These are phyloP conservation scores for Tetragonula carbonaria DNA, from an alignment of 2,888 invertebrate species.

Conservation along the genomic window DNA sequence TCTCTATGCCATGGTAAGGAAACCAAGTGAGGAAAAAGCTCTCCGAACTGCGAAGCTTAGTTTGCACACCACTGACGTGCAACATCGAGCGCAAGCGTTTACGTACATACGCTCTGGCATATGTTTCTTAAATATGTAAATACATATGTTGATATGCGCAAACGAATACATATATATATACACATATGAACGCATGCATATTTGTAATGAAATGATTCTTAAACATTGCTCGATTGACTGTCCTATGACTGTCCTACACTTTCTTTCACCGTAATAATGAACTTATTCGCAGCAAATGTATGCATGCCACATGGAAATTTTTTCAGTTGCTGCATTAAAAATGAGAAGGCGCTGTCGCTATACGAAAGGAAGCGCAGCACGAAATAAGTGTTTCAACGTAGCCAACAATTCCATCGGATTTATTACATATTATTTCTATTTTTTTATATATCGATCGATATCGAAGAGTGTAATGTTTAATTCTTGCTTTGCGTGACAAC, in stretches of 20 bases:
- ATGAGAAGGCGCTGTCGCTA: not conserved
- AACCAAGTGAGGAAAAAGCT: not conserved
- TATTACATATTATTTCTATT: conserved; percentile 19
- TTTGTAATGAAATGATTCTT: conserved; percentile 5
- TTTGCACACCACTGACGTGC: conserved; percentile 1
- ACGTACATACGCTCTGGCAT: conserved; percentile 18
- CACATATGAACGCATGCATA: not conserved
- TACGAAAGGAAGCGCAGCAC: not conserved
- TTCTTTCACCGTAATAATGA: not conserved
- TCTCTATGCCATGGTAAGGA: not conserved
- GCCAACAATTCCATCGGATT: conserved; percentile 12
- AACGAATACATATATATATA: not conserved
- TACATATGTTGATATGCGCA: not conserved
- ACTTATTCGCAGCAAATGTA: not conserved
- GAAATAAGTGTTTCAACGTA: conserved; percentile 1
- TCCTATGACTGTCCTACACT: not conserved
- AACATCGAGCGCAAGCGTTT: conserved; percentile 46
- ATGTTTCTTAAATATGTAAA: conserved; percentile 12
- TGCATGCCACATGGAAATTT: not conserved
- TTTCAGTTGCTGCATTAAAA: not conserved
- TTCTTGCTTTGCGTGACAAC: not conserved
- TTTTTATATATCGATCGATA: conserved; percentile 52
- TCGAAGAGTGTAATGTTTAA: conserved; percentile 9
- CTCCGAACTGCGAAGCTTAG: not conserved
- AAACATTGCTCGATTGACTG: not conserved